A percentile compares a stretch with the other conserved stretches of the same genome.
These are phyloP conservation scores for Clarias batrachus DNA, from an alignment of 2,113 vertebrate species.

Conservation along the genomic window DNA sequence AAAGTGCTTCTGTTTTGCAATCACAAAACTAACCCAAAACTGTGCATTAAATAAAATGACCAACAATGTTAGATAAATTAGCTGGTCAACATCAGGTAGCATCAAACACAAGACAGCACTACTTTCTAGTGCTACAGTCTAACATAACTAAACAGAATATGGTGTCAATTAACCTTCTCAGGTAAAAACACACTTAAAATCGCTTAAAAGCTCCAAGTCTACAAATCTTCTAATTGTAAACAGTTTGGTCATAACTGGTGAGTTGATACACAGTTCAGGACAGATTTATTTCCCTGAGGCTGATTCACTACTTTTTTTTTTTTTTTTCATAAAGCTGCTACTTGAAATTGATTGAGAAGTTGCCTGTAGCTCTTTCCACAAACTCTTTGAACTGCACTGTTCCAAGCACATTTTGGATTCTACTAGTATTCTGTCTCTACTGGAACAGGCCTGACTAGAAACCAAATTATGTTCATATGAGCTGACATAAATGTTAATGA, in stretches of 20 bases:
- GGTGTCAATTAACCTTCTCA: background rate
- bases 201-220: background rate
- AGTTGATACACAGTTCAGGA: background rate
- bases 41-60: background rate
- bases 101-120: too few species aligned
- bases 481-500: background rate
- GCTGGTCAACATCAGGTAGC: background rate
- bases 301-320: background rate
- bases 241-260: background rate
- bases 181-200: background rate
- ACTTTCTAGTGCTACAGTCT: background rate
- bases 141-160: background rate
- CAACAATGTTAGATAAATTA: background rate
- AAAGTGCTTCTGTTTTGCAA: background rate
- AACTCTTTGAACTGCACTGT: conserved; percentile 1
- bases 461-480: background rate
- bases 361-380: conserved; percentile 21
- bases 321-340: background rate
- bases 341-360: conserved; percentile 24
- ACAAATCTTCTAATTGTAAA: background rate
- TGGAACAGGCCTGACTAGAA: background rate
- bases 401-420: background rate
- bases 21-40: background rate
- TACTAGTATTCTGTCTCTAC: background rate
- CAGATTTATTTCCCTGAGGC: background rate